phyloP scores from a whole-genome alignment of 2,888 invertebrate species.

The Ceraclea dissimilis region DNA sequence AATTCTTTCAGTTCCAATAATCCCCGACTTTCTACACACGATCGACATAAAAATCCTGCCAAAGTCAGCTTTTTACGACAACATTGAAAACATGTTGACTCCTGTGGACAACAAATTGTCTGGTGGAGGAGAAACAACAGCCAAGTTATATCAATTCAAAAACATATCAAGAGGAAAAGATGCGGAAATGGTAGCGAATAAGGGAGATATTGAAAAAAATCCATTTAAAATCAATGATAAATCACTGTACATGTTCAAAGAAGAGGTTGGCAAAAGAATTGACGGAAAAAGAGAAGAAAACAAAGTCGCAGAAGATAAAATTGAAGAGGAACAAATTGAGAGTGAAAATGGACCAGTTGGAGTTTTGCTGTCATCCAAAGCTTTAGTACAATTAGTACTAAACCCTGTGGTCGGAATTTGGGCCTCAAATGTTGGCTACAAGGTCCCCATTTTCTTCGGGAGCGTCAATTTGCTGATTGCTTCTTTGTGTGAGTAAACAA shows the following conservation, averaged over 20 bases:
- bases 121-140: conserved; percentile 13
- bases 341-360: conserved; percentile 62
- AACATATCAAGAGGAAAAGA: conserved; percentile 10
- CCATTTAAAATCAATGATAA: background rate
- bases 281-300: background rate
- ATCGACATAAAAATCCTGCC: conserved; percentile 39
- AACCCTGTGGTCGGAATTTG: conserved; percentile 70
- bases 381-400: conserved; percentile 67
- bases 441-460: conserved; percentile 60
- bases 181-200: background rate
- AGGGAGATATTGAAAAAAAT: background rate
- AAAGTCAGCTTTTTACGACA: conserved; percentile 30
- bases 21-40: conserved; percentile 65
- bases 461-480: conserved; percentile 60
- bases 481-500: conserved; percentile 53
- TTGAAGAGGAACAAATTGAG: conserved; percentile 32
- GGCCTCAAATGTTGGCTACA: conserved; percentile 58
- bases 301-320: background rate
- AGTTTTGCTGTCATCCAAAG: conserved; percentile 66
- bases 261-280: background rate
- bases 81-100: conserved; percentile 31
- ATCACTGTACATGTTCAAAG: background rate
- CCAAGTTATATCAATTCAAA: conserved; percentile 4
- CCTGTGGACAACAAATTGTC: conserved; percentile 26
- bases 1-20: conserved; percentile 62